These are phyloP conservation scores for Acomys russatus DNA, from an alignment of 2,797 vertebrate genomes.

Conservation along the genomic window DNA sequence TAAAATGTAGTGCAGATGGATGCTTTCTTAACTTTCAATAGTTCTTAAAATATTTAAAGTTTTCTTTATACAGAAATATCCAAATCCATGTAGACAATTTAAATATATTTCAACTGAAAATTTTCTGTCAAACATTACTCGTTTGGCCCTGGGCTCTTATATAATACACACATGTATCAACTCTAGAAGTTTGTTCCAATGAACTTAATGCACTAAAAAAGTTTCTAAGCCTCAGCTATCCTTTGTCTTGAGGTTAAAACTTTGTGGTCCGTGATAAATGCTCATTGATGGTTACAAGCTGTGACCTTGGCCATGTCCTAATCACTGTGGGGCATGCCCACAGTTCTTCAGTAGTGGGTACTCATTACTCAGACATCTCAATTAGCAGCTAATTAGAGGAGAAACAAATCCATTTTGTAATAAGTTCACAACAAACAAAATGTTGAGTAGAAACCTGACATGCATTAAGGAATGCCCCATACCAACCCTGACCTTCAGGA, in stretches of 20 bases:
- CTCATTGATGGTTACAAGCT: conserved; percentile 42
- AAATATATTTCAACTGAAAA: conserved; percentile 57
- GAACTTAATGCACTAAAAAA: conserved; percentile 37
- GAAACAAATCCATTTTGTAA: conserved; percentile 23
- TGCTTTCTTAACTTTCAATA: conserved; percentile 21
- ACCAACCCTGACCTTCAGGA: neutral
- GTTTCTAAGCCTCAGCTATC: neutral
- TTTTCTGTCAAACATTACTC: conserved; percentile 37
- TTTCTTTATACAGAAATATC: conserved; percentile 28
- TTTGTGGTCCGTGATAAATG: neutral
- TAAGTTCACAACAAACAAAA: neutral
- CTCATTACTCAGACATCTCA: conserved; percentile 1
- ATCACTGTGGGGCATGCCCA: neutral
- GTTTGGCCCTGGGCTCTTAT: neutral
- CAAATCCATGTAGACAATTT: neutral
- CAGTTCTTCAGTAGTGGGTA: neutral
- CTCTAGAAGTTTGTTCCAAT: neutral
- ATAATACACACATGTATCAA: neutral
- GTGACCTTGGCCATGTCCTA: neutral
- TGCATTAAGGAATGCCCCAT: neutral
- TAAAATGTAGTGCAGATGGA: neutral
- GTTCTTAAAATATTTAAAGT: conserved; percentile 50
- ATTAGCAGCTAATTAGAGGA: neutral
- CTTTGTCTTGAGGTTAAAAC: neutral
- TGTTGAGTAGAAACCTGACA: neutral